A percentile compares a stretch with the other conserved stretches of the same genome.
These are phyloP conservation scores for Urophycis tenuis DNA, from an alignment of 2,797 vertebrate genomes.

Conservation along the genomic window DNA sequence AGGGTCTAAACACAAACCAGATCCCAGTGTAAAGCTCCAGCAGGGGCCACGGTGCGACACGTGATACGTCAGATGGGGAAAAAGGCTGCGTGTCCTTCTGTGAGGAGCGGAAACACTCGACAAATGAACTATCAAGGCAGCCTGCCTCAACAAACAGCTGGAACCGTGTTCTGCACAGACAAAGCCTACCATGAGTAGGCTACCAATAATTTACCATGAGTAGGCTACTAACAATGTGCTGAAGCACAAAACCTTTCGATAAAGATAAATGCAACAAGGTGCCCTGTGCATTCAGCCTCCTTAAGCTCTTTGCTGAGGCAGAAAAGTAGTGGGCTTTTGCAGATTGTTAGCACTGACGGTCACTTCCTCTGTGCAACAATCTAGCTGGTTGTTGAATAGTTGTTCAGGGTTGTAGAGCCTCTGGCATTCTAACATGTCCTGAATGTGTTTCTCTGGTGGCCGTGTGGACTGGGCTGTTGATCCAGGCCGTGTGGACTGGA, in stretches of 20 bases:
- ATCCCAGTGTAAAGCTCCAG: not conserved
- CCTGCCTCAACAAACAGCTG: not conserved
- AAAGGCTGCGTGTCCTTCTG: not conserved
- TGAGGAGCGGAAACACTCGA: not conserved
- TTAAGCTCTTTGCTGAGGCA: not conserved
- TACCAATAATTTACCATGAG: not conserved
- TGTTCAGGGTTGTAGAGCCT: too few species aligned
- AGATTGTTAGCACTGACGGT: too few species aligned
- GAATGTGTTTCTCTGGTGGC: too few species aligned
- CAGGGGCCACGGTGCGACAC: not conserved
- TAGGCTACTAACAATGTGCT: not conserved
- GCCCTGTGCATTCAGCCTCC: not conserved
- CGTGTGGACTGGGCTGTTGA: too few species aligned
- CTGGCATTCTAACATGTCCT: too few species aligned
- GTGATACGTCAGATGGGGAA: not conserved
- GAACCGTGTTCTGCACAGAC: not conserved
- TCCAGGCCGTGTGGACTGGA: too few species aligned
- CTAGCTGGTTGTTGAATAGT: too few species aligned
- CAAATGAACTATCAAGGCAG: not conserved
- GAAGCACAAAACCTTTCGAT: not conserved
- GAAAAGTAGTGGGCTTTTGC: not conserved
- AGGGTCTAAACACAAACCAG: constrained; percentile 63
- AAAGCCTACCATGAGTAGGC: not conserved
- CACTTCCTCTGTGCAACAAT: too few species aligned
- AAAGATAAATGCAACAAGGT: not conserved